Conservation (phyloP, 1,140 invertebrate genomes). For the Diachasma alloeum region DNA sequence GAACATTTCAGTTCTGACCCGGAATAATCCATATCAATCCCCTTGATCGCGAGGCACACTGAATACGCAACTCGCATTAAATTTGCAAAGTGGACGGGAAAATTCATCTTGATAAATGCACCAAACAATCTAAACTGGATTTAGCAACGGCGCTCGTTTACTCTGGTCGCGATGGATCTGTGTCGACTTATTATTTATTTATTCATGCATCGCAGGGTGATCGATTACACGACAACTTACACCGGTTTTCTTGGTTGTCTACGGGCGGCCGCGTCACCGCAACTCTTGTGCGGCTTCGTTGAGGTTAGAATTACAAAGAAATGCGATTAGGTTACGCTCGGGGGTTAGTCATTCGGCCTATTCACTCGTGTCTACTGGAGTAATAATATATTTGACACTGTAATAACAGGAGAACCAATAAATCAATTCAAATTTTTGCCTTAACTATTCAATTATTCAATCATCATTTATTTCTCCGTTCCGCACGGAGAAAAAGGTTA, state of each 20-base stretch:
- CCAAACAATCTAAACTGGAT: background rate
- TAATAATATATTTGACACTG: background rate
- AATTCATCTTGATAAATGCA: background rate
- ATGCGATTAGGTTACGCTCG: conserved; percentile 49
- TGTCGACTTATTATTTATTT: conserved; percentile 14
- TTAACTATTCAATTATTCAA: too few species aligned
- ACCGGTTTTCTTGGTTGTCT: background rate
- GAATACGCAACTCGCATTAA: background rate
- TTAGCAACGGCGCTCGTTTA: conserved; percentile 1
- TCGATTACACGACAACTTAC: conserved; percentile 15
- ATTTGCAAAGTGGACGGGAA: background rate
- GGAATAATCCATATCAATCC: background rate
- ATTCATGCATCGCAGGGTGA: conserved; percentile 2
- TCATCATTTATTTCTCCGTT: too few species aligned
- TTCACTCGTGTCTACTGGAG: background rate
- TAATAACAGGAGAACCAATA: background rate
- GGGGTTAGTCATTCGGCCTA: background rate
- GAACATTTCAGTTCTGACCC: background rate
- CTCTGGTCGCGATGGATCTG: background rate
- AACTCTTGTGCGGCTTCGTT: conserved; percentile 47
- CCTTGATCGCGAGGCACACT: background rate
- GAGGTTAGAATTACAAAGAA: conserved; percentile 56
- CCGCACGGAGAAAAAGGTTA: too few species aligned
- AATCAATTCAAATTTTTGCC: too few species aligned
- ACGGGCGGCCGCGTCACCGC: conserved; percentile 11